Base-by-base conservation (phyloP, 2,888 invertebrate genomes). In the Germaria angustata region DNA sequence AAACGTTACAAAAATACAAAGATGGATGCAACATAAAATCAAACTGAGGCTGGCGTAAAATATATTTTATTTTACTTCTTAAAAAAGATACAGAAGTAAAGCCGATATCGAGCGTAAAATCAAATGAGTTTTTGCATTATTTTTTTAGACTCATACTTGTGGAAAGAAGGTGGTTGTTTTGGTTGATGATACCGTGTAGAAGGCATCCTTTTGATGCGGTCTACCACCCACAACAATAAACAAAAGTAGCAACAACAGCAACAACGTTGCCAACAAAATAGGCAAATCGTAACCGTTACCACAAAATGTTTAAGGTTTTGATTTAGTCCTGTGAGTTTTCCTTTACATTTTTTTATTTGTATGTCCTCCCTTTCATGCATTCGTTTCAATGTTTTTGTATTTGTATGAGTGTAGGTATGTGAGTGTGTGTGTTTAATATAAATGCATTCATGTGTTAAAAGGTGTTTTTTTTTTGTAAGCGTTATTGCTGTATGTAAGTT, bases 391-490 rank as follows among this genome's bases (percentile, higher is more conserved):
- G 39, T 15, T 68, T n/a, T 68, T 55, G 17, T 22, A 13, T 36
- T n/a, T 8, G 44, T 2, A n/a, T 53, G 6, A 1, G 20, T 39
- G 22, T 63, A 24, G 24, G 15, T 72, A 32, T 68, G 72, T 59
- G 32, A 15, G 8, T 46, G 22, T 22, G 24, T 24, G 36, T 66
- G 59, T 59, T 57, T 71, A 68, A 72, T 59, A 46, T 41, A 76
- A 80, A 82, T 79, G 80, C 84, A 82, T 41, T 85, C 85, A 85
- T 85, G 85, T 81, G 85, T 83, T 84, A 85, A 85, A 85, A 85
- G 85, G 81, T 83, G 84, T 65, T 78, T 85, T 78, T 85, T 84
- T 84, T 80, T 46, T 68, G 34, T 36, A 20, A 20, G 44, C 9
- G 69, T 80, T 84, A 80, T 83, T 83, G 80, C 71, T 81, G 53